phyloP scores from a whole-genome alignment of 2,797 vertebrate genomes.

The Lagodon rhomboides region DNA sequence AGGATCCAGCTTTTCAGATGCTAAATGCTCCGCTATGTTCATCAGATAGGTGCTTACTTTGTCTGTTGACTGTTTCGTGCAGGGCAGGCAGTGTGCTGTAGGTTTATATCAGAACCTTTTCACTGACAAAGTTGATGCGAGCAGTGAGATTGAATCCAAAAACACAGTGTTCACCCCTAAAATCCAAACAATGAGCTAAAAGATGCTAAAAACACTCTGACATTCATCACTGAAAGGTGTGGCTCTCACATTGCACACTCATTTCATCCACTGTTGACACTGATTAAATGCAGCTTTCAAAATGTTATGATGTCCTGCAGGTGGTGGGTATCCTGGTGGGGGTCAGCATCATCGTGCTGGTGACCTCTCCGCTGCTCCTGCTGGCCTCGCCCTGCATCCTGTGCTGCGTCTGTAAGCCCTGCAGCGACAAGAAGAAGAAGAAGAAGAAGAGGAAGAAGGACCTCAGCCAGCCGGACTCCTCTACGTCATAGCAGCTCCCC shows the following conservation, averaged over 20 bases:
- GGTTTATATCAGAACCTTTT: not conserved
- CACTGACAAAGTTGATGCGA: not conserved
- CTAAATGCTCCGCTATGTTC: not conserved
- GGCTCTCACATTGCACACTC: not conserved
- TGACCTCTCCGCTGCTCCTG: constrained; percentile 95
- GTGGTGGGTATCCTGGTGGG: constrained; percentile 97
- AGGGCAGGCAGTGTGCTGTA: not conserved
- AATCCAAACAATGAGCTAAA: too few species aligned
- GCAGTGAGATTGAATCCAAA: too few species aligned
- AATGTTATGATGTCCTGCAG: constrained; percentile 73
- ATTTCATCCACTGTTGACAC: not conserved
- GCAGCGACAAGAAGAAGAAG: constrained; percentile 81
- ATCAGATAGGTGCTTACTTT: not conserved
- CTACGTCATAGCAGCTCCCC: constrained; percentile 65
- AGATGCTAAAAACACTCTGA: too few species aligned
- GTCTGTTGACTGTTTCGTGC: not conserved
- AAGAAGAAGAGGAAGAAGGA: constrained; percentile 74
- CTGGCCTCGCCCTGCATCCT: constrained; percentile 96
- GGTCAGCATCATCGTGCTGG: constrained; percentile 92
- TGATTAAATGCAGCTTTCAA: not conserved
- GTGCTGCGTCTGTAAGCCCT: constrained; percentile 96
- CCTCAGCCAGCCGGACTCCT: constrained; percentile 76
- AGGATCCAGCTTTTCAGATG: not conserved
- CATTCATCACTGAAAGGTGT: not conserved
- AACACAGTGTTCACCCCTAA: too few species aligned